phyloP scores from a whole-genome alignment of 2,113 vertebrate genomes.

The Regulus satrapa region DNA sequence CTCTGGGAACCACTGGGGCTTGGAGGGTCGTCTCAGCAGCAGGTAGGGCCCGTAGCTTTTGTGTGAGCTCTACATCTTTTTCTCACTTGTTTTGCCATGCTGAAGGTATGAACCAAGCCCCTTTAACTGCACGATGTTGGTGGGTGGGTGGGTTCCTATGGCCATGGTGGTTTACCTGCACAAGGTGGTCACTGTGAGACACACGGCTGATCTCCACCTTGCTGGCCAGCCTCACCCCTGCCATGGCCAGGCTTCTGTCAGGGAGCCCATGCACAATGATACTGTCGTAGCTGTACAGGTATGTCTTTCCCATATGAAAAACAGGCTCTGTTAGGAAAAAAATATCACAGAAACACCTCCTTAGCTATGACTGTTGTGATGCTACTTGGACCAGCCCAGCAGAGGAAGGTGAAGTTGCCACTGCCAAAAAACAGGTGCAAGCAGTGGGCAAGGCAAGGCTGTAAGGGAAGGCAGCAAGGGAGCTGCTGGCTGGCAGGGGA shows the following conservation, averaged over 20 bases:
- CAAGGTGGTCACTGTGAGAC: slow-evolving; percentile 36
- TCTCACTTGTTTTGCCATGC: not conserved
- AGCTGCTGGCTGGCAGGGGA: not conserved
- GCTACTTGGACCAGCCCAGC: not conserved
- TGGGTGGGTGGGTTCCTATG: not conserved
- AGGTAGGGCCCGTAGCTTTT: not conserved
- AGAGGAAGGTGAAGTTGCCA: not conserved
- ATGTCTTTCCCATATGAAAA: slow-evolving; percentile 73
- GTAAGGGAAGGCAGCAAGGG: not conserved
- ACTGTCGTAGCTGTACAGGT: slow-evolving; percentile 77
- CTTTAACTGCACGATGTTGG: accelerated
- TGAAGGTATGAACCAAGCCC: accelerated
- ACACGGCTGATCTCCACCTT: slow-evolving; percentile 74
- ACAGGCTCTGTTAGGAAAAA: slow-evolving; percentile 64
- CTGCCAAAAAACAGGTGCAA: not conserved
- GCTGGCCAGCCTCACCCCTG: slow-evolving; percentile 75
- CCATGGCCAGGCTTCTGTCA: slow-evolving; percentile 67
- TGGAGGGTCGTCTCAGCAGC: not conserved
- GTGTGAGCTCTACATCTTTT: not conserved
- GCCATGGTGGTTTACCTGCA: slow-evolving; percentile 68
- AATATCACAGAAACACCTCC: not conserved
- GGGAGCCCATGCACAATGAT: slow-evolving; percentile 70
- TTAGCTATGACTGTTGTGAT: not conserved
- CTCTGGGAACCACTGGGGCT: accelerated
- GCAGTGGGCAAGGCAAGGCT: not conserved